phyloP scores from a whole-genome alignment of 1,140 invertebrate genomes.

The Eriosoma lanigerum region DNA sequence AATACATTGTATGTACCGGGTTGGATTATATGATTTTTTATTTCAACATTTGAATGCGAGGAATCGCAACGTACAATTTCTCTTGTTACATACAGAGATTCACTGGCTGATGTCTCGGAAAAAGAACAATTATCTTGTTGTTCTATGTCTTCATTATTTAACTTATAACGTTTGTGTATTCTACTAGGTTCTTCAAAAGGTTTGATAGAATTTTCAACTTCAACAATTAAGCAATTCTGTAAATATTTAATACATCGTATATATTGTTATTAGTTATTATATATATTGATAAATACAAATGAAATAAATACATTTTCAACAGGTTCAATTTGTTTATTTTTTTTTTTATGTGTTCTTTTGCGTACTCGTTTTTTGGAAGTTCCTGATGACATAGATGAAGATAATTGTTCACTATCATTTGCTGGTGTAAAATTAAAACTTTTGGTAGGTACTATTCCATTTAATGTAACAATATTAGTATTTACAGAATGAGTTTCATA shows the following conservation, averaged over 20 bases:
- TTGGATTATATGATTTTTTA: neutral
- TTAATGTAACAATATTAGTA: too few species aligned
- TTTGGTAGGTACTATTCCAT: neutral
- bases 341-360: conserved; percentile 37
- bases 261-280: neutral
- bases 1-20: neutral
- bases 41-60: neutral
- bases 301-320: conserved; percentile 9
- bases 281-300: neutral
- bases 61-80: conserved; percentile 4
- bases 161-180: conserved; percentile 38
- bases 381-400: neutral
- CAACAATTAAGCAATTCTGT: neutral
- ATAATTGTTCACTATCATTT: conserved; percentile 2
- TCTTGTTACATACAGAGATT: conserved; percentile 16
- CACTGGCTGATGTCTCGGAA: neutral
- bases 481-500: too few species aligned
- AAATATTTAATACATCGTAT: neutral
- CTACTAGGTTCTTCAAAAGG: neutral
- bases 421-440: neutral
- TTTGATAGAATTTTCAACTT: neutral
- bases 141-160: conserved; percentile 1
- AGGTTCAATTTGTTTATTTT: neutral
- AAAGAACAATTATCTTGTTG: neutral
- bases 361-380: conserved; percentile 3